phyloP scores from a whole-genome alignment of 2,113 vertebrate species.

The Python bivittatus region DNA sequence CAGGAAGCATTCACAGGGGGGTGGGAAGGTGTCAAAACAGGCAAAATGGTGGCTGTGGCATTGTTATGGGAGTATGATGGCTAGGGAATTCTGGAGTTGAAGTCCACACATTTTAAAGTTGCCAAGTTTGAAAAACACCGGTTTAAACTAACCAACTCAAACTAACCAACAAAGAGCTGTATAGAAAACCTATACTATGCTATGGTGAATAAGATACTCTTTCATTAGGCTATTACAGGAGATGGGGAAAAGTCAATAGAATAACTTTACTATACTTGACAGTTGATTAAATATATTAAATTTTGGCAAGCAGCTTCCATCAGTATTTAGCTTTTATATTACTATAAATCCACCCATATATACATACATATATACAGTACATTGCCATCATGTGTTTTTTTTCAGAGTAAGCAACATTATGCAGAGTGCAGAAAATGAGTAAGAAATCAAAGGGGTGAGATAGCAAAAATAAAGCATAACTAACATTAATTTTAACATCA shows the following conservation, averaged over 20 bases:
- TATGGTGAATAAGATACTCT: not conserved
- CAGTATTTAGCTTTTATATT: not conserved
- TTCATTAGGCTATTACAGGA: conserved; percentile 5
- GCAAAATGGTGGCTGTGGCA: not conserved
- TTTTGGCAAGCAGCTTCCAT: conserved; percentile 29
- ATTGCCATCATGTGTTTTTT: no score
- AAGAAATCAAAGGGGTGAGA: no score
- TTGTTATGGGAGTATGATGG: not conserved
- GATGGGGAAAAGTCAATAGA: conserved; percentile 24
- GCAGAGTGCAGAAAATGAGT: no score
- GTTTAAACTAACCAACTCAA: conserved; percentile 11
- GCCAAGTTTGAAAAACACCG: no score
- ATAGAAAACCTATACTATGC: not conserved
- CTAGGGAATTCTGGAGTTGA: no score
- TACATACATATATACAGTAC: no score
- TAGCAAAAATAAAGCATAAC: no score
- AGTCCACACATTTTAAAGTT: no score
- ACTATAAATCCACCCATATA: not conserved
- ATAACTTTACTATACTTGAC: not conserved
- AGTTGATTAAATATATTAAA: accelerated
- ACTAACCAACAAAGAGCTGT: not conserved
- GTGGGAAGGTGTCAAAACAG: not conserved
- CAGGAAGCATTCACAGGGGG: not conserved
- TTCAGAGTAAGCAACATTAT: no score
- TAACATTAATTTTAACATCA: no score